Base-by-base conservation (phyloP, 2,888 invertebrate genomes). In the Andrena praecox region DNA sequence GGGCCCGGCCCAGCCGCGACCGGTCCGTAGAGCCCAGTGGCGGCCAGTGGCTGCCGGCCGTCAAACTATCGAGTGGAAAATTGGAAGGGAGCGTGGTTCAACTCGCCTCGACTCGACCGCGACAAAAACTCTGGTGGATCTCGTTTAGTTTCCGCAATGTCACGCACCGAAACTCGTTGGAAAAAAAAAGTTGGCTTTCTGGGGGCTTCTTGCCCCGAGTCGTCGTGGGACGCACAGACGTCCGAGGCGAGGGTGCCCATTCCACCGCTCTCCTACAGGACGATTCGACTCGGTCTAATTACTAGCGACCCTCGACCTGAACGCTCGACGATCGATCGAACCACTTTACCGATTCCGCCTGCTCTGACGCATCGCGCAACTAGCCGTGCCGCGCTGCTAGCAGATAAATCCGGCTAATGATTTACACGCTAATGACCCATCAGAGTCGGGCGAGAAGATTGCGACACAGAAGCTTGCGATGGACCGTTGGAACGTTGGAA, bases 101-200 rank as follows among this genome's bases (percentile, higher is more conserved):
- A 64, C 52, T 73, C 54, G 48, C 54, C 67, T 54, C 8, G n/a
- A 2, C 12, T 66, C 66, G 48, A 24, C 24, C 59, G 52, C 62
- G 62, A 29, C 82, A 87, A 87, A 87, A 87, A 87, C 77, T 64
- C 27, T 8, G 42, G 50, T 63, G 83, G 69, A 78, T 73, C 71
- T 77, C 81, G 77, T 75, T 82, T 60, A 56, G 54, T 76, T 80
- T 87, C 56, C 73, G 88, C 88, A 80, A 56, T 64, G 88, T 87
- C 86, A 87, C 87, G 84, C 84, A 67, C 52, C 42, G 63, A 74
- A 74, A 70, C 59, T 27, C 54, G 70, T 24, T 16, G n/a, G 63
- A 54, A 63, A 75, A 54, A 63, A 75, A 72, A 81, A 72, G 59
- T 63, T 16, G 50, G 10, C 48, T 52, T 71, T 31, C 64, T 42